Base-by-base conservation (phyloP, 2,888 invertebrate species). In the Drosophila yooni region DNA sequence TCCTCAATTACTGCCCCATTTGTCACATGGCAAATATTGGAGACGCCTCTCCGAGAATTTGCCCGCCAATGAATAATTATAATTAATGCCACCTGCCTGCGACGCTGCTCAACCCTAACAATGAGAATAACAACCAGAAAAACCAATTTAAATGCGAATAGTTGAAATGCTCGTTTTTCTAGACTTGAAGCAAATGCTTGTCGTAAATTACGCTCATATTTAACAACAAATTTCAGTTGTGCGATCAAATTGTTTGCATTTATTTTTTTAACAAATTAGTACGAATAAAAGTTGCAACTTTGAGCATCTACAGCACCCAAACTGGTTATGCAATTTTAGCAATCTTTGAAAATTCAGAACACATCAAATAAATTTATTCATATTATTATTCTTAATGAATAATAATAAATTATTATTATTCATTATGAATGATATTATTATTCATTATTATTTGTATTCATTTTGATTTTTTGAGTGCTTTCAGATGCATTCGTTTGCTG, bases 11-110 rank as follows among this genome's bases (percentile, higher is more conserved):
- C 53, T 43, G 29, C 3, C 33, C 50, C 59, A 75, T 73, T 73
- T 60, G 60, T 75, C 76, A 75, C 50, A 46, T 31, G 51, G 51
- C 33, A 56, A 46, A 66, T 38, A 64, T 60, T 33, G 46, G 34
- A 43, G 51, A 65, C 38, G 29, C 13, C 56, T 38, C 51, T 46
- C 46, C 8, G 33, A 59, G 50, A 53, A 40, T n/a, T 4, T 51
- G 48, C 29, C 74, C 8, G 1, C 4, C 70, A 60, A 76, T 61
- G 29, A 40, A 75, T 36, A 69, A 60, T 48, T 38, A 76, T 69
- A 76, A 75, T 60, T 29, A 38, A 46, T 40, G 33, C 11, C 53
- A 18, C 13, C 46, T 36, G 27, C 18, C 25, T 3, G 3, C 10
- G 18, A 11, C 40, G 7, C 43, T 4, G 4, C 10, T 40, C 25